Base-by-base conservation (phyloP, 2,113 vertebrate species). In the Embiotoca jacksoni region DNA sequence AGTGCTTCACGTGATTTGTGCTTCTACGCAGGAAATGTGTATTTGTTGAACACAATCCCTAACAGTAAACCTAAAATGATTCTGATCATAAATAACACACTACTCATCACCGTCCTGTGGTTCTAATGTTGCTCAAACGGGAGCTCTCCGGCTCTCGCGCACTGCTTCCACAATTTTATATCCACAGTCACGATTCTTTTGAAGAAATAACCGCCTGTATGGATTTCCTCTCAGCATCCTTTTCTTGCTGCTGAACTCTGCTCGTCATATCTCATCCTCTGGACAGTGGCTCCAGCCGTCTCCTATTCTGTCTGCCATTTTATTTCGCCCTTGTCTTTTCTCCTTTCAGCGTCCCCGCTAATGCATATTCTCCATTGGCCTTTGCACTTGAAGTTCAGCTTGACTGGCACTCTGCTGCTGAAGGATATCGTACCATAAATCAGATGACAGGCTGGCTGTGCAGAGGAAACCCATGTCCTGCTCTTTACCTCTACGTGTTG, bases 241-340 rank as follows among this genome's bases (percentile, higher is more conserved):
- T 72, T 80, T 62, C 35, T 33, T 58, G 31, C 62, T 9, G 59
- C 53, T 66, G 75, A 88, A 39, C 79, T 73, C 1, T 63, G 39
- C 65, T 78, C 0, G 3, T 30, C 58, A 23, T 87, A 77, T 67
- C 69, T 91, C 83, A 84, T 86, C 58, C 62, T 56, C 4, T 15
- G 71, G 88, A 85, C 89, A 77, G 64, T 70, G 91, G 89, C 91
- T 90, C 88, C 91, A 84, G 85, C 7, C 63, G 7, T 78, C 10
- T 55, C 3, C 5, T 54, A 6, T 63, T 52, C 71, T 32, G 77
- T 79, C 88, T 90, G 74, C 79, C 54, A 44, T 79, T 88, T 88
- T 78, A 85, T 84, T 69, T 57, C 46, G 61, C 66, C 32, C 31
- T 69, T 62, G 50, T 75, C 53, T 32, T 63, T 5, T 70, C 9